Conservation (phyloP, 2,888 invertebrate species). For the Sphecodes monilicornis region DNA sequence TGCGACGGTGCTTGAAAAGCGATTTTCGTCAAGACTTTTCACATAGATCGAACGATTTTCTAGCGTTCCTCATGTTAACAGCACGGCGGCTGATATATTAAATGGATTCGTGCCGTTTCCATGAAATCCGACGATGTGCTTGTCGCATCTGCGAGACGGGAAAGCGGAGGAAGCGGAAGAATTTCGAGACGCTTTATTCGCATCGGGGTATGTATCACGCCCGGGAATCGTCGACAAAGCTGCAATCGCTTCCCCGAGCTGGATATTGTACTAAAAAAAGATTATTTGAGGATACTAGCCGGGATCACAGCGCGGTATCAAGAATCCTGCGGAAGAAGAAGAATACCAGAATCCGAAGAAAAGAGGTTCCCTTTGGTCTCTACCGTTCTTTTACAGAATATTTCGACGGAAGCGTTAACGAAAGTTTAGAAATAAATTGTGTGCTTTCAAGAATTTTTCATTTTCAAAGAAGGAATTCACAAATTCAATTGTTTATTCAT, state of each 20-base stretch:
- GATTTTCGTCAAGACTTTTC: conserved; percentile 48
- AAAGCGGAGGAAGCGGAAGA: conserved; percentile 5
- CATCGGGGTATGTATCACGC: conserved; percentile 44
- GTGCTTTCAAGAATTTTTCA: neutral
- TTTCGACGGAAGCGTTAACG: neutral
- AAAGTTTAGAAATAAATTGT: neutral
- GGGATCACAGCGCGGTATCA: conserved; percentile 11
- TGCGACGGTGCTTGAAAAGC: conserved; percentile 37
- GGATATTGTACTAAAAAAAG: conserved; percentile 9
- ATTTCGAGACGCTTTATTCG: conserved; percentile 43
- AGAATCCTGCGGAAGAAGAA: neutral
- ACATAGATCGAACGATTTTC: conserved; percentile 45
- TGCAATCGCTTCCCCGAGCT: conserved; percentile 30
- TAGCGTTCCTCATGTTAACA: conserved; percentile 21
- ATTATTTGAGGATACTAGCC: conserved; percentile 20
- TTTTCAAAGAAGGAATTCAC: neutral
- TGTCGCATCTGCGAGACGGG: conserved; percentile 62
- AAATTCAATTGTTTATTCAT: neutral
- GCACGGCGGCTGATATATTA: conserved; percentile 61
- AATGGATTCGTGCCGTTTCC: conserved; percentile 72
- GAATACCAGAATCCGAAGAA: neutral
- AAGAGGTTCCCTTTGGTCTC: neutral
- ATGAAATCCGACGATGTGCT: conserved; percentile 59
- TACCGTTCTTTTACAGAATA: neutral
- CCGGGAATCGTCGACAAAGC: conserved; percentile 57